Conservation (phyloP, 2,888 invertebrate species). For the Leuctra nigra region DNA sequence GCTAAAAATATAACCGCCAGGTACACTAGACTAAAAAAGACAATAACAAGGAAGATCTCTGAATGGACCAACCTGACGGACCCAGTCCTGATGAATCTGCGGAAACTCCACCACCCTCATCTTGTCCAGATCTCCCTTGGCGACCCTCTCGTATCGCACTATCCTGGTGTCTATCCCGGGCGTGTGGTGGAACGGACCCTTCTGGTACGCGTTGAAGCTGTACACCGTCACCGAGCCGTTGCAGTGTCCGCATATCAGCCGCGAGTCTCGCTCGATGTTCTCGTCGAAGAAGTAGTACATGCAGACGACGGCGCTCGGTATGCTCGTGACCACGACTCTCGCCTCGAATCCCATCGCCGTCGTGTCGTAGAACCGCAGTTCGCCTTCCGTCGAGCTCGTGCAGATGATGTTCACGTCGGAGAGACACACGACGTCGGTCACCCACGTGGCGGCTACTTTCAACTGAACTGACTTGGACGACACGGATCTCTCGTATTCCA, state of each 20-base stretch:
- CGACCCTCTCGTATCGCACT: neutral
- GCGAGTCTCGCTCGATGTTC: slow-evolving; percentile 50
- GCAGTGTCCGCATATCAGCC: slow-evolving; percentile 66
- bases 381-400: slow-evolving; percentile 65
- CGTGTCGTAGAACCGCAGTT: slow-evolving; percentile 74
- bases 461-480: slow-evolving; percentile 44
- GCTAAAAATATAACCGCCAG: no score
- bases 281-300: slow-evolving; percentile 56
- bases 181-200: slow-evolving; percentile 41
- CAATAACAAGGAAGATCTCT: no score
- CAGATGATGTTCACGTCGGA: slow-evolving; percentile 73
- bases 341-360: slow-evolving; percentile 65
- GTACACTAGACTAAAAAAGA: no score
- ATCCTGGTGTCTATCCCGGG: neutral
- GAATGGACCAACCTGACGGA: neutral
- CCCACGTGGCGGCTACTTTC: slow-evolving; percentile 59
- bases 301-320: slow-evolving; percentile 50
- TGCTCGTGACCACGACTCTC: slow-evolving; percentile 57
- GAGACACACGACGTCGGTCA: slow-evolving; percentile 65
- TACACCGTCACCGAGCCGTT: slow-evolving; percentile 62
- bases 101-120: neutral
- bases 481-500: slow-evolving; percentile 40
- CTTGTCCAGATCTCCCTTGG: neutral
- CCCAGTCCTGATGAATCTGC: neutral
- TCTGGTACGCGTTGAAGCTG: slow-evolving; percentile 51